Base-by-base conservation (phyloP, 2,113 vertebrate genomes). In the Mesembrinibis cayennensis region DNA sequence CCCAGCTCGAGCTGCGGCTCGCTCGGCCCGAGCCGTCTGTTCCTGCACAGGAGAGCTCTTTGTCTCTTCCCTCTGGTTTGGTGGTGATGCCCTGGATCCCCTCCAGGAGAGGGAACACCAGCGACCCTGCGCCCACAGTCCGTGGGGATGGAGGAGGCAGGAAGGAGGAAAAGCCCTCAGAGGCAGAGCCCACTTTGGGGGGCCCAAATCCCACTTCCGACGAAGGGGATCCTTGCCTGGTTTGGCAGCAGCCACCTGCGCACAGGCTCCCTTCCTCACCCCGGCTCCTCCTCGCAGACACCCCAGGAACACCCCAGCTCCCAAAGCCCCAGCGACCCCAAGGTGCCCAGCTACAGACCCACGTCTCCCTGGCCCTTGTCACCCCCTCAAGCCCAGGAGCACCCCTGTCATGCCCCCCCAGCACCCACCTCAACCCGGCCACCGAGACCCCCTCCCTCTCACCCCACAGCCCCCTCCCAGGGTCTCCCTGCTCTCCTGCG, bases 171-270 rank as follows among this genome's bases (percentile, higher is more conserved):
- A 47, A 50, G 17, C 49, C 47, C 63, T 19, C 5, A 3, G 7
- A 40, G 13, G 25, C 45, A 63, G 30, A 87, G 21, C 11, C 15
- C 23, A n/a, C n/a, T n/a, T 14, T 2, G 8, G 22, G 16, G 12
- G 15, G 5, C 3, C 5, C 22, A 18, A 67, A 63, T 10, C 6
- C 16, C 12, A 6, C 40, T n/a, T 55, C 34, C 21, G 23, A 14
- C 0, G 0, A 38, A 25, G 18, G 40, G 22, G 15, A 47, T 9
- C 47, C 27, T 13, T 2, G 2, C 6, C 11, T 9, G 3, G 18
- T 10, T 36, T 17, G 50, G 73, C 15, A 44, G 59, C 85, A 42
- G n/a, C 30, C 40, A 52, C 42, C 23, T 4, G 11, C 3, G 2
- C 34, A 7, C 2, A 4, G 30, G 27, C 15, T 38, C 74, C 42